Evolutionary conservation across 2,113 vertebrate species (phyloP), one percentile per base, ranked within the genome.

Genomic region (Condylura cristata): DNA sequence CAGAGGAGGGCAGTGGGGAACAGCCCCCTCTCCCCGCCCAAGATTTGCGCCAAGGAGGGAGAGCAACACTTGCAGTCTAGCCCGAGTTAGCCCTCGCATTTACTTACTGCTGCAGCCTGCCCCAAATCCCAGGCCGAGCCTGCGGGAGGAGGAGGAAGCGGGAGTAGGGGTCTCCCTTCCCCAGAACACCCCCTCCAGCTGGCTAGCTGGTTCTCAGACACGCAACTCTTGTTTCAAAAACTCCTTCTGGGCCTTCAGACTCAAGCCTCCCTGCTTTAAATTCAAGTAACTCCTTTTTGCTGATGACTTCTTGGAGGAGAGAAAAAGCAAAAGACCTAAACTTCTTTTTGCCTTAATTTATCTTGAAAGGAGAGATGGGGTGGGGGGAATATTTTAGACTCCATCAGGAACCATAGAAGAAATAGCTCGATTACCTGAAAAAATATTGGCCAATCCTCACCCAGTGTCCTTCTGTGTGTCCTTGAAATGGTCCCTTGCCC

Each of bases 31-130:
- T 71, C 34, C 79, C 39, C 48, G 37, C 37, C 44, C 22, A 8
- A 16, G 8, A 74, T 5, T 18, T 48, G 44, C 39, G 14, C 16
- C 28, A 28, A 26, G 78, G 10, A 4, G 28, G 2, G 4, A 3
- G 5, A 1, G 4, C 10, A 61, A 26, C 28, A 61, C 32, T 61
- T 61, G 28, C 30, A 17, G 16, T 53, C 10, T 9, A n/a, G 37
- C n/a, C 10, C 39, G 58, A 20, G 22, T 8, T 46, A 74, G 24
- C 30, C 41, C 66, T 44, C 3, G 11, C 68, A 60, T 92, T 68
- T 90, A 91, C 97, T 96, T 94, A 97, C 94, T 28, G 39, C 41
- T 0, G 1, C n/a, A 96, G 24, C 70, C 53, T 32, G 89, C 16
- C 24, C 76, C 65, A 56, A 48, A 71, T 80, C 60, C 60, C 71